These are phyloP conservation scores for Melanotus villosus DNA, from an alignment of 2,888 invertebrate genomes.

Conservation along the genomic window DNA sequence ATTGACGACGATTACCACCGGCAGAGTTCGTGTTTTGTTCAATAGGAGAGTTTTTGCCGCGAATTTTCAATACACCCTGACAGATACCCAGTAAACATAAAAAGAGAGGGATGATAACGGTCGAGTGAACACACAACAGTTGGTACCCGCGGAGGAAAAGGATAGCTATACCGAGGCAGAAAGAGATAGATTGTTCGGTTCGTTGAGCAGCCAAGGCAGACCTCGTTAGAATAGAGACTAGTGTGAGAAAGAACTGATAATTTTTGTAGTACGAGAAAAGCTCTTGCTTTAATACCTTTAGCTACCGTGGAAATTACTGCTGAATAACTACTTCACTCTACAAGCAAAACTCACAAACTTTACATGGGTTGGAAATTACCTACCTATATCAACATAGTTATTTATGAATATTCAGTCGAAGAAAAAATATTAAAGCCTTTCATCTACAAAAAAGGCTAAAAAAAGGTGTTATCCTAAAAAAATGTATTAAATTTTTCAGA, in stretches of 20 bases:
- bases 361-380: too few species aligned
- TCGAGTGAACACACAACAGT: slow-evolving; percentile 46
- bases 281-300: background rate
- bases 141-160: slow-evolving; percentile 46
- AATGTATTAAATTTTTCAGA: too few species aligned
- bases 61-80: slow-evolving; percentile 53
- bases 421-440: too few species aligned
- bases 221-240: slow-evolving; percentile 50
- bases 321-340: too few species aligned
- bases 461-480: too few species aligned
- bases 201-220: slow-evolving; percentile 54
- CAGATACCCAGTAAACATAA: slow-evolving; percentile 55
- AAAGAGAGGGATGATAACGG: slow-evolving; percentile 50
- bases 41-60: slow-evolving; percentile 56
- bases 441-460: too few species aligned
- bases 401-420: too few species aligned
- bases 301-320: too few species aligned
- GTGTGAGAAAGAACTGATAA: slow-evolving; percentile 32
- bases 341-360: too few species aligned
- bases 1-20: slow-evolving; percentile 50
- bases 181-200: slow-evolving; percentile 52
- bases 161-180: slow-evolving; percentile 49
- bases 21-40: slow-evolving; percentile 55
- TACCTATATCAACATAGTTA: too few species aligned
- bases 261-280: slow-evolving; percentile 38